These are phyloP conservation scores for Sphaerodactylus townsendi DNA, from an alignment of 2,113 vertebrate genomes.

Conservation along the genomic window DNA sequence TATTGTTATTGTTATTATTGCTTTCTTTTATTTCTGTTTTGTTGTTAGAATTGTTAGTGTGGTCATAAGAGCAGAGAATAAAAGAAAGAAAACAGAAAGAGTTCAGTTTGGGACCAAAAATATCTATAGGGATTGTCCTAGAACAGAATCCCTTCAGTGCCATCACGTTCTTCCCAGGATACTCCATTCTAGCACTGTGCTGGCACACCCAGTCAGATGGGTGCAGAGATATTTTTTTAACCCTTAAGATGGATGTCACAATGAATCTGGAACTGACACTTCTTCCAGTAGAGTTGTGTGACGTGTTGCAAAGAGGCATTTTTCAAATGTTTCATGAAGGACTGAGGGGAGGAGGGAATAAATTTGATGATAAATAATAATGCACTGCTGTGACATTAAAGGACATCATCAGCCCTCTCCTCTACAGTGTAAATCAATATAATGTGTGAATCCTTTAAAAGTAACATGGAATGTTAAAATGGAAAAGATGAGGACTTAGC, in stretches of 20 bases:
- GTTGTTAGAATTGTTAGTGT: too few relatives aligned
- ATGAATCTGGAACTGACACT: conserved; percentile 5
- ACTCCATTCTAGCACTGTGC: neutral
- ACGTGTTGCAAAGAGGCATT: conserved; percentile 9
- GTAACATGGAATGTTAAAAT: conserved; percentile 74
- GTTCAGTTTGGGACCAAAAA: too few relatives aligned
- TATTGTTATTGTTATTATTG: too few relatives aligned
- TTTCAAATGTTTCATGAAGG: conserved; percentile 55
- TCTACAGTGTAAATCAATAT: conserved; percentile 65
- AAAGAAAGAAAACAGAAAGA: too few relatives aligned
- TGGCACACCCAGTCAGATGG: neutral
- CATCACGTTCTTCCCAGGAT: neutral
- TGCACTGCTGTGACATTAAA: conserved; percentile 64
- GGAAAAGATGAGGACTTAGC: conserved; percentile 67
- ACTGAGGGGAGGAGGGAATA: neutral
- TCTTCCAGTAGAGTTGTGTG: neutral
- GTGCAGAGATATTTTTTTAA: neutral
- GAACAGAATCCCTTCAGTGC: too few relatives aligned
- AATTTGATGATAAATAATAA: conserved; percentile 75
- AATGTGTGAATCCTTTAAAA: conserved; percentile 74
- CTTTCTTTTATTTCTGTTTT: too few relatives aligned
- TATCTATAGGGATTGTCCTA: too few relatives aligned
- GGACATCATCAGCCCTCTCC: conserved; percentile 66
- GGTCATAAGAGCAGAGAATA: too few relatives aligned
- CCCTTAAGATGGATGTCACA: neutral